Evolutionary conservation across 1,140 invertebrate genomes (phyloP).

Genomic region (Formica exsecta): DNA sequence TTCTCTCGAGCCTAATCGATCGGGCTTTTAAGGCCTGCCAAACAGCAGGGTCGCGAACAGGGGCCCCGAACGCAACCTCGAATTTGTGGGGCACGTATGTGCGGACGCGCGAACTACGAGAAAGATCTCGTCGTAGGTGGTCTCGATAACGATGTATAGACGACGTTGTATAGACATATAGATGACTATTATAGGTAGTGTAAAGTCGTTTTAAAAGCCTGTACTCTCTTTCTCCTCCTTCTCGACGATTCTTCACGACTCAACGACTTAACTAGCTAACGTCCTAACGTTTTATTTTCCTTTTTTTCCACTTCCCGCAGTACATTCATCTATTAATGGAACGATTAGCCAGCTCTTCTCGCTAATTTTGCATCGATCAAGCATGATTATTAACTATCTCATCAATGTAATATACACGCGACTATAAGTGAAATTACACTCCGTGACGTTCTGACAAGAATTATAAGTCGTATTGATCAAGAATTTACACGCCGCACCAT

Average conservation of each 20-base stretch:
- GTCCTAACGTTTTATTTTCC: constrained; percentile 41
- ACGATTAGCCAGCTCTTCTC: constrained; percentile 49
- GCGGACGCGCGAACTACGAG: neutral
- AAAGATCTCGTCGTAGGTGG: constrained; percentile 64
- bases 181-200: constrained; percentile 1
- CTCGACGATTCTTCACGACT: constrained; percentile 6
- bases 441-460: constrained; percentile 4
- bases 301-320: neutral
- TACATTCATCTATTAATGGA: constrained; percentile 63
- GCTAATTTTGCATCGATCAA: constrained; percentile 9
- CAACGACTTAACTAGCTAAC: constrained; percentile 32
- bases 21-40: constrained; percentile 69
- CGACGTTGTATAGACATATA: neutral
- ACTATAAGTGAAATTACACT: constrained; percentile 24
- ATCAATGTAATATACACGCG: constrained; percentile 27
- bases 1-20: constrained; percentile 72
- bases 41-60: constrained; percentile 67
- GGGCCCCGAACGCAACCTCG: constrained; percentile 62
- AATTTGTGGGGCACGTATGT: constrained; percentile 62
- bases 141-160: constrained; percentile 57
- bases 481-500: neutral
- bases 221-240: neutral
- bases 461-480: neutral
- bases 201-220: constrained; percentile 46
- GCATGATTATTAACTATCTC: constrained; percentile 25